Evolutionary conservation across 2,797 vertebrate species (phyloP), one percentile per base, ranked within the genome.

Genomic region (Micrastur ruficollis): DNA sequence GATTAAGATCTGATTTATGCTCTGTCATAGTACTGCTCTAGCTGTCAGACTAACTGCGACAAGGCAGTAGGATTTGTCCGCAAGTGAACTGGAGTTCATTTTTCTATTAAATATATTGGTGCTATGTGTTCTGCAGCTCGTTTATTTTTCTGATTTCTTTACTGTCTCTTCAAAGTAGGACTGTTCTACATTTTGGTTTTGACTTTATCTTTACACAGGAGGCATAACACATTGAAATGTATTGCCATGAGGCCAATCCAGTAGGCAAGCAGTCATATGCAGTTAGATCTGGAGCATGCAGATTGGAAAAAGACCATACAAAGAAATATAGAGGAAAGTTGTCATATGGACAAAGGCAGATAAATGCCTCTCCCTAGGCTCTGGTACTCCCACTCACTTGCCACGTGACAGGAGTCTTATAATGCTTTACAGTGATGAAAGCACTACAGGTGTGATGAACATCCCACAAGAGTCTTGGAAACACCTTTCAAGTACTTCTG

Each of bases 1-100:
- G 88, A 97, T 95, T 91, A 95, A 95, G 74, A 92, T 80, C 59
- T 89, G 93, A 96, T 95, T 92, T 96, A 90, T 95, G 74, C 78
- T 95, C 73, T 82, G 71, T 80, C 46, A 13, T 81, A 81, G 80
- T 49, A 80, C 88, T 86, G 74, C 71, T 95, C 82, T 91, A 72
- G 80, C 90, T 94, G 88, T 89, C 31, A 8, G 86, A 94, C 90
- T 95, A 17, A 86, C 88, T 95, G 90, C 1, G 40, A 63, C 75
- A 81, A 93, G 74, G 86, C 88, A 96, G 76, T 84, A 63, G 86
- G 80, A 81, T 89, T 86, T 95, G 73, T 63, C 92, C 18, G 15
- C 63, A 25, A 81, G 81, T 90, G 94, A 93, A 91, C 81, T 90
- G 80, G 47, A 95, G 83, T 94, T 97, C 75, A 50, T 81, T 88